Evolutionary conservation across 2,888 invertebrate species (phyloP).

Genomic region (Leptothorax acervorum): DNA sequence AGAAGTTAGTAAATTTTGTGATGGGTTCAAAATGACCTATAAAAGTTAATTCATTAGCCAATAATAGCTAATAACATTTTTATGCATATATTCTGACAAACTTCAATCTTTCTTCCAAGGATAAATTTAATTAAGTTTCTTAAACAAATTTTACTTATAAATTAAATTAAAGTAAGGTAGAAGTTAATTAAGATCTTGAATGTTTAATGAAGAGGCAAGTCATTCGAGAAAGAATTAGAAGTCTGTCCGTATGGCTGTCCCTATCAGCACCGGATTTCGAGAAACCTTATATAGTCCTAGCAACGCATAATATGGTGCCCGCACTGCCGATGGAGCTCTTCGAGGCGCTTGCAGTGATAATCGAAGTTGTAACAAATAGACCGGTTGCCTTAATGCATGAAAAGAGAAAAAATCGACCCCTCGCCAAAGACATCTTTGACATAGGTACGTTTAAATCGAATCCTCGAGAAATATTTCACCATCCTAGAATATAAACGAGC

Average conservation of each 20-base stretch:
- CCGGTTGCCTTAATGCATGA: slow-evolving; percentile 79
- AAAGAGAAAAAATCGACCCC: slow-evolving; percentile 73
- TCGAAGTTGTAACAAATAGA: slow-evolving; percentile 77
- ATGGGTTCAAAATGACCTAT: background rate
- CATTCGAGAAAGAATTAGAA: too few relatives aligned
- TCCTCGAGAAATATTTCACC: background rate
- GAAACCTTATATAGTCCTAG: slow-evolving; percentile 77
- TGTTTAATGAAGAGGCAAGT: background rate
- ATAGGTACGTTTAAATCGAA: slow-evolving; percentile 72
- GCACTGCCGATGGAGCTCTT: slow-evolving; percentile 80
- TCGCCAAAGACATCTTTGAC: slow-evolving; percentile 78
- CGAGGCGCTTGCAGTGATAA: slow-evolving; percentile 78
- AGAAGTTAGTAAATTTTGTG: too few relatives aligned
- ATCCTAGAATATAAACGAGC: background rate
- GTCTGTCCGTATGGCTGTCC: slow-evolving; percentile 59
- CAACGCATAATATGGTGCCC: slow-evolving; percentile 79
- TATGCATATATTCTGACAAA: background rate
- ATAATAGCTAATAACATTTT: background rate
- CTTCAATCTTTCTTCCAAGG: background rate
- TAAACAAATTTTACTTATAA: background rate
- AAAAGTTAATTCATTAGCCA: background rate
- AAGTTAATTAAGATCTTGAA: slow-evolving; percentile 16
- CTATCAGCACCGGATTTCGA: slow-evolving; percentile 65
- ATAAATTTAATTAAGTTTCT: slow-evolving; percentile 5
- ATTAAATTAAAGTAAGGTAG: background rate